Evolutionary conservation across 2,888 invertebrate species (phyloP).

Genomic region (Nomada fabriciana): DNA sequence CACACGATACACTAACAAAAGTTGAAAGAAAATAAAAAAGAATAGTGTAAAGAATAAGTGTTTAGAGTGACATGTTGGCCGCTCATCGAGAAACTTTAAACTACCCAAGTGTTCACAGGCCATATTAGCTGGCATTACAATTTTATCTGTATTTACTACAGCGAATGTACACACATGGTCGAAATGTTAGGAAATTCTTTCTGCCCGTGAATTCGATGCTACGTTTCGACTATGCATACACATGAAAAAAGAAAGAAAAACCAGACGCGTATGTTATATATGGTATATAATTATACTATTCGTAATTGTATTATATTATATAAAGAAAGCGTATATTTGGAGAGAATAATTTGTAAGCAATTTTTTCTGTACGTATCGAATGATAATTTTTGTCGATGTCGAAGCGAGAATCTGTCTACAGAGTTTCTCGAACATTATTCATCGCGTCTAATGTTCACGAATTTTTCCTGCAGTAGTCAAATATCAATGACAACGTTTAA

Average conservation of each 20-base stretch:
- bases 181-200: constrained; percentile 54
- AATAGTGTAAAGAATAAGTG: constrained; percentile 61
- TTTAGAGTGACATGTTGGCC: constrained; percentile 59
- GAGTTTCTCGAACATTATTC: constrained; percentile 52
- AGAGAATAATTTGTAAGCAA: constrained; percentile 63
- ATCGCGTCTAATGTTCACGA: constrained; percentile 42
- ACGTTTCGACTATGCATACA: constrained; percentile 61
- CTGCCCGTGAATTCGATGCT: constrained; percentile 39
- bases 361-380: constrained; percentile 56
- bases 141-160: constrained; percentile 67
- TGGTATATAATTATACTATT: constrained; percentile 58
- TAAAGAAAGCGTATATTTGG: constrained; percentile 59
- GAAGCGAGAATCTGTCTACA: constrained; percentile 67
- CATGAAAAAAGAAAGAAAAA: constrained; percentile 4
- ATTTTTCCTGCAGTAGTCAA: constrained; percentile 21
- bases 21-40: constrained; percentile 39
- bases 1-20: constrained; percentile 50
- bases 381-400: constrained; percentile 62
- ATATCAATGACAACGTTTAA: constrained; percentile 28
- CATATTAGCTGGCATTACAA: constrained; percentile 68
- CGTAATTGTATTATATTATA: constrained; percentile 60
- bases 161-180: constrained; percentile 59
- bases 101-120: constrained; percentile 74
- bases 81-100: constrained; percentile 67
- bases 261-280: constrained; percentile 55